Conservation (phyloP, 2,888 invertebrate species). For the Eretmocerus hayati region DNA sequence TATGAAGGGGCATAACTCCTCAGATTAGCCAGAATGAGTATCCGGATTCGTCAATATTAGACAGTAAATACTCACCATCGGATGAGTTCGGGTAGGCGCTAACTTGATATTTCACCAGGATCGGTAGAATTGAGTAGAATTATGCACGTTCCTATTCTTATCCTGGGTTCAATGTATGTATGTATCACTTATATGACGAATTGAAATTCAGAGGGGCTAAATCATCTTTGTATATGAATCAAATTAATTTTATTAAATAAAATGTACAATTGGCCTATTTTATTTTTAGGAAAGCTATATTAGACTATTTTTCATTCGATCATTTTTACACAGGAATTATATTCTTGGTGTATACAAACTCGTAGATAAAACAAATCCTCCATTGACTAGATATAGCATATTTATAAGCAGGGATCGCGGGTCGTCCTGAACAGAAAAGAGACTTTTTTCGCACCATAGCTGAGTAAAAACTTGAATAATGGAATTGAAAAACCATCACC, state of each 20-base stretch:
- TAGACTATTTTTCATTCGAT: slow-evolving; percentile 41
- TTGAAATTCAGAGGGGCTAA: too few relatives aligned
- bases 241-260: slow-evolving; percentile 41
- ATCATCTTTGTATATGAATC: too few relatives aligned
- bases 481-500: slow-evolving; percentile 39
- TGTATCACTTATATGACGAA: too few relatives aligned
- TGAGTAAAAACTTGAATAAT: slow-evolving; percentile 32
- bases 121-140: too few relatives aligned
- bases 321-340: slow-evolving; percentile 43
- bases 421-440: slow-evolving; percentile 18
- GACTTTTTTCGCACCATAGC: slow-evolving; percentile 26
- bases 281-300: slow-evolving; percentile 41
- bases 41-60: too few relatives aligned
- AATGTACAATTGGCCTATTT: slow-evolving; percentile 46
- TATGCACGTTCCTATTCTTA: too few relatives aligned
- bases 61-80: too few relatives aligned
- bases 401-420: slow-evolving; percentile 17
- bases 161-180: too few relatives aligned
- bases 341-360: slow-evolving; percentile 35
- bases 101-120: too few relatives aligned
- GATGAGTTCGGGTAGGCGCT: too few relatives aligned
- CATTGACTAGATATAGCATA: slow-evolving; percentile 38
- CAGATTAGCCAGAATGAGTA: too few relatives aligned
- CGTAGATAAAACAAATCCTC: slow-evolving; percentile 41
- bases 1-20: too few relatives aligned